Conservation (phyloP, 2,113 vertebrate genomes). For the Gopherus evgoodei region DNA sequence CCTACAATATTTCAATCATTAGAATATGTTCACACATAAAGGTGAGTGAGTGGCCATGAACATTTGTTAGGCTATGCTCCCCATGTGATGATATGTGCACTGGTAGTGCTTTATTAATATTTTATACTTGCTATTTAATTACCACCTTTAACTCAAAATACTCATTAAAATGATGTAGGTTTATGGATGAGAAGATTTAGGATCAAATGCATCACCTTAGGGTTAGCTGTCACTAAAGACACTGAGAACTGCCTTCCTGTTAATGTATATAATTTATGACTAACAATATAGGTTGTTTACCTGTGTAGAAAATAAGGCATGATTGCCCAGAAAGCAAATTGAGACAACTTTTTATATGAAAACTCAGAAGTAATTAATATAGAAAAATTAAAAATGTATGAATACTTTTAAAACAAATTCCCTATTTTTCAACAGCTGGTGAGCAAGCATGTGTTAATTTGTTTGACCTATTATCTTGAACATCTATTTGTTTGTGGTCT, state of each 20-base stretch:
- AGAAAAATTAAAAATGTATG: neutral
- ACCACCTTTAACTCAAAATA: neutral
- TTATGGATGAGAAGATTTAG: neutral
- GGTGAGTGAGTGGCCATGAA: neutral
- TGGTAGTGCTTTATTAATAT: neutral
- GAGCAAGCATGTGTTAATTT: slow-evolving; percentile 28
- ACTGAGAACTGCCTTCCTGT: neutral
- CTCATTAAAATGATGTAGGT: neutral
- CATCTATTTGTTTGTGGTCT: slow-evolving; percentile 62
- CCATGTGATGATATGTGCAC: neutral
- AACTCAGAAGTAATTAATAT: neutral
- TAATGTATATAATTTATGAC: neutral
- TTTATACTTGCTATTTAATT: neutral
- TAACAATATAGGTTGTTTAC: neutral
- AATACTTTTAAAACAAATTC: neutral
- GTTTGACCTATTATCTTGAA: slow-evolving; percentile 56
- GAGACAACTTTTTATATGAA: neutral
- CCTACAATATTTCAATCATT: neutral
- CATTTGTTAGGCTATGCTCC: neutral
- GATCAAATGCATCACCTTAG: neutral
- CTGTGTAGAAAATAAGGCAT: neutral
- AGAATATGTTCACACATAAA: neutral
- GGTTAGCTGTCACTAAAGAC: neutral
- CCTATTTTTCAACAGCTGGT: slow-evolving; percentile 35
- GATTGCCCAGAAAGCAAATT: neutral